phyloP scores from a whole-genome alignment of 53 echinoderm and acorn worm species.

The Crossaster papposus region DNA sequence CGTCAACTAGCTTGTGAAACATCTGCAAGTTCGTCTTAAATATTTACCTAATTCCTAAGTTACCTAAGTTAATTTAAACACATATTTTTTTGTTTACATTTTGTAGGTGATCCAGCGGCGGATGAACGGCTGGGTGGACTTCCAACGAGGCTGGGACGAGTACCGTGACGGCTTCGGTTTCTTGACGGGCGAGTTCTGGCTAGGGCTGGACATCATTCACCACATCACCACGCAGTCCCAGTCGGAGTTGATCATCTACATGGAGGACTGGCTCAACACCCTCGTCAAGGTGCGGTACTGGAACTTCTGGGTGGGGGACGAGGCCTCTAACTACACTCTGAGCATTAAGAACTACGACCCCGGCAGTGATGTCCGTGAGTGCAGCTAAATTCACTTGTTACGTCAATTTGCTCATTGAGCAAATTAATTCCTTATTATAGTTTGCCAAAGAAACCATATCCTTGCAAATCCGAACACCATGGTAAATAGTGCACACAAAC shows the following conservation, averaged over 20 bases:
- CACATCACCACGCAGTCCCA: constrained; percentile 60
- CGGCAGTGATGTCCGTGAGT: constrained; percentile 67
- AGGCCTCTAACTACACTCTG: constrained; percentile 68
- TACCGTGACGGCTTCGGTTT: constrained; percentile 75
- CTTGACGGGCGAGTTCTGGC: constrained; percentile 76
- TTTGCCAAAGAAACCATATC: too few species aligned
- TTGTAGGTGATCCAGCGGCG: constrained; percentile 68
- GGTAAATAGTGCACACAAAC: too few species aligned
- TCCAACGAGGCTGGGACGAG: constrained; percentile 71
- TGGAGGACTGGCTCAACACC: constrained; percentile 69
- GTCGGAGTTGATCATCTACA: constrained; percentile 66
- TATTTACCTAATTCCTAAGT: too few species aligned
- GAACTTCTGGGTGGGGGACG: constrained; percentile 67
- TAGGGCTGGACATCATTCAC: constrained; percentile 74
- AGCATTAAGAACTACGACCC: constrained; percentile 50
- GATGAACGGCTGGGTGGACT: constrained; percentile 70
- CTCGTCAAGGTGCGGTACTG: constrained; percentile 48
- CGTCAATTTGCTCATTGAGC: background rate
- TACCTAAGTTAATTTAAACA: background rate
- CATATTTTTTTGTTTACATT: too few species aligned
- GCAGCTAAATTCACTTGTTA: background rate
- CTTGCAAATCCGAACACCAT: too few species aligned
- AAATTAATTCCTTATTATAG: too few species aligned
- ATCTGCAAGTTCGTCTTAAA: too few species aligned
- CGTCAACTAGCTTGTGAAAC: too few species aligned